These are phyloP conservation scores for Rhaphigaster nebulosa DNA, from an alignment of 2,888 invertebrate species.

Conservation along the genomic window DNA sequence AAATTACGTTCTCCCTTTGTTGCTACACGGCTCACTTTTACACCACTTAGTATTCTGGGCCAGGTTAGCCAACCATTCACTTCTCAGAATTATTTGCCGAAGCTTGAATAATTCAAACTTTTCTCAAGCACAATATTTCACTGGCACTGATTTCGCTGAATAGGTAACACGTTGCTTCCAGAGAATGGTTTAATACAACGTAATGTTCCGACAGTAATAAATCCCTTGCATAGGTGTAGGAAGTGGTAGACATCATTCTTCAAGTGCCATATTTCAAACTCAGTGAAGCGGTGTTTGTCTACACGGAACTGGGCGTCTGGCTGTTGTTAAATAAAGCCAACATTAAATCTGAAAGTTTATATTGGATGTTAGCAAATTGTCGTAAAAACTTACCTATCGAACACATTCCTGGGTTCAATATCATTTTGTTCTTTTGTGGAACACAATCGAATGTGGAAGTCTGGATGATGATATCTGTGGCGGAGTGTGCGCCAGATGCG, in stretches of 20 bases:
- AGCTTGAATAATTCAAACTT: slow-evolving; percentile 2
- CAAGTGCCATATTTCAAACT: background rate
- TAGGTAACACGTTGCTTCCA: background rate
- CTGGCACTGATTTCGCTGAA: background rate
- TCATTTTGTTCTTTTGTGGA: no score
- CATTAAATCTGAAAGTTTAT: no score
- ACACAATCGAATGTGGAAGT: no score
- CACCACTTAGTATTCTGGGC: background rate
- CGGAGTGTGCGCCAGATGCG: no score
- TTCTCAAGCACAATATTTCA: slow-evolving; percentile 4
- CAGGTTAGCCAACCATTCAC: background rate
- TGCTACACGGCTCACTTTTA: background rate
- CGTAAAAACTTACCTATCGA: no score
- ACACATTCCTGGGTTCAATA: no score
- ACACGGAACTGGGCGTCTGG: no score
- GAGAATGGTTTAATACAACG: background rate
- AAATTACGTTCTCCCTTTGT: background rate
- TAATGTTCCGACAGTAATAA: background rate
- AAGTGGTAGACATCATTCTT: background rate
- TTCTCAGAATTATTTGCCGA: background rate
- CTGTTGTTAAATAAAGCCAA: no score
- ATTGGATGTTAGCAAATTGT: no score
- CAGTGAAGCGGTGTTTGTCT: no score
- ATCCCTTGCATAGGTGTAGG: background rate
- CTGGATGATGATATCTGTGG: no score